Base-by-base conservation (phyloP, 2,113 vertebrate species). In the Salvelinus alpinus region DNA sequence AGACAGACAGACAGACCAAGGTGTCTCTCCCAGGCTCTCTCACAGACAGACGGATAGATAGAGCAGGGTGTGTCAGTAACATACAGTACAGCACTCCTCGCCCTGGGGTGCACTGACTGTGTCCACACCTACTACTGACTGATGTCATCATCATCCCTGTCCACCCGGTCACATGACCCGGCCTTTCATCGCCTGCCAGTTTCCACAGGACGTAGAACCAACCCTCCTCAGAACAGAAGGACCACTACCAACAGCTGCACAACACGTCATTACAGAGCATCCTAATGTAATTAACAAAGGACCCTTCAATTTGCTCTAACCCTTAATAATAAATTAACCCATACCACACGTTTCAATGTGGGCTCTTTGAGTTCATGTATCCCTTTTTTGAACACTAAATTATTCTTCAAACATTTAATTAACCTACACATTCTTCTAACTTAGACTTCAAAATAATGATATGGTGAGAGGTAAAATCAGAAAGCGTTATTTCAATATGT, bases 171-270 rank as follows among this genome's bases (percentile, higher is more conserved):
- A 77, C 73, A 69, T 70, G 76, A 80, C 13, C 64, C 70, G 34
- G 76, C 70, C 69, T 57, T 75, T 67, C 14, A 16, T 44, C 77
- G 70, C 72, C 64, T 57, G 72, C 27, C 77, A 44, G 70, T 75
- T 83, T 80, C 62, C 78, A 78, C 54, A 85, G 79, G 72, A 74
- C 66, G 62, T 38, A 24, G 24, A 64, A 76, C 22, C 22, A 27
- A 66, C 22, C 22, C 25, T 25, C 25, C 24, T 14, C 12, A 24
- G 64, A 27, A 25, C 14, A 16, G 65, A 66, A 84, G 51, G 48
- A 82, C 77, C 70, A 16, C 51, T 18, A 38, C 5, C 20, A 62
- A 22, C 88, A 91, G 91, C 87, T 89, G 90, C 71, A 78, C 68
- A 88, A 82, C n/a, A 2, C 84, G 89, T 91, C 74, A 86, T 18